These are phyloP conservation scores for Eustalomyia histrio DNA, from an alignment of 2,888 invertebrate species.

Conservation along the genomic window DNA sequence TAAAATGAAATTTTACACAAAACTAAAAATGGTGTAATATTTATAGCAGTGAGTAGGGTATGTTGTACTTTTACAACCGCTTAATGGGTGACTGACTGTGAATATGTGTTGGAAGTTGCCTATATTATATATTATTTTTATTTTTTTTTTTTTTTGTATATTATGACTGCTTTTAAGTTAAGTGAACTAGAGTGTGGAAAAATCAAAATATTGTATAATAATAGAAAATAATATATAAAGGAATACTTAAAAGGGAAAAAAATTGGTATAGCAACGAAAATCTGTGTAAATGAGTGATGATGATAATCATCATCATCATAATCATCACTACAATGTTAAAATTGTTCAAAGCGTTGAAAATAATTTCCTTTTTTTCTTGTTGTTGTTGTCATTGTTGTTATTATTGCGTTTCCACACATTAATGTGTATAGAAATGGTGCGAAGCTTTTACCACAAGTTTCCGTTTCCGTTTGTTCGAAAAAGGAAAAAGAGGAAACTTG, in stretches of 20 bases:
- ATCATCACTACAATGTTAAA: too few species aligned
- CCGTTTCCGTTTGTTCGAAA: slow-evolving; percentile 60
- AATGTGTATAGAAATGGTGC: slow-evolving; percentile 45
- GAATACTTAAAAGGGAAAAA: slow-evolving; percentile 17
- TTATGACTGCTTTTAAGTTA: slow-evolving; percentile 34
- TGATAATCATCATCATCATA: slow-evolving; percentile 1
- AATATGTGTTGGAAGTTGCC: not conserved
- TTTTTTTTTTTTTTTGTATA: not conserved
- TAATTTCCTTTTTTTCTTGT: slow-evolving; percentile 63
- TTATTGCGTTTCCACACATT: slow-evolving; percentile 11
- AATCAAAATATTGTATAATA: slow-evolving; percentile 32
- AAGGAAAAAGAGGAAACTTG: slow-evolving; percentile 3
- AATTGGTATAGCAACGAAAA: slow-evolving; percentile 27
- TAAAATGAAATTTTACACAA: too few species aligned
- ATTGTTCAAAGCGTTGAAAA: slow-evolving; percentile 59
- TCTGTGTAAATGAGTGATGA: slow-evolving; percentile 1
- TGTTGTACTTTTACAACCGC: not conserved
- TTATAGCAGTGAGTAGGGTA: not conserved
- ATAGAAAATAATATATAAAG: not conserved
- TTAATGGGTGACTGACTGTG: slow-evolving; percentile 4
- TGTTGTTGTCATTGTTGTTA: slow-evolving; percentile 23
- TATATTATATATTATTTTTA: not conserved
- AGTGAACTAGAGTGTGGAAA: slow-evolving; percentile 30
- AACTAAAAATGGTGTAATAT: too few species aligned
- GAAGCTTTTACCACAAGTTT: slow-evolving; percentile 66